Base-by-base conservation (phyloP, 2,888 invertebrate genomes). In the Orgyia antiqua region DNA sequence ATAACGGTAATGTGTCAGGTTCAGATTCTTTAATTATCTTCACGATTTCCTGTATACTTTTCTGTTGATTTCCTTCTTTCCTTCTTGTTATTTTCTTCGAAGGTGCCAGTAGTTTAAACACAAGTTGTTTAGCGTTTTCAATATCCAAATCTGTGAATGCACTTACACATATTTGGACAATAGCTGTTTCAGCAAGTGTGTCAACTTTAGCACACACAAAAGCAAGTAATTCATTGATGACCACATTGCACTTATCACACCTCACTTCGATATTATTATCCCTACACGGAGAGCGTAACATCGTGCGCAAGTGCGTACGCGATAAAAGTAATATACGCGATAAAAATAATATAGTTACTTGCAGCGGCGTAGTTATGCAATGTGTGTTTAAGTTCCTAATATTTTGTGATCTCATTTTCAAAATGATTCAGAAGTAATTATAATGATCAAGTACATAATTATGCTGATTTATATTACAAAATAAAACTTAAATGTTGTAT, bases 21-120 rank as follows among this genome's bases (percentile, higher is more conserved):
- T 46, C 38, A 11, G 21, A 37, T 26, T 42, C 41, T 21, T 46
- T 36, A 2, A 36, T 11, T 2, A 34, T n/a, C 10, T 32, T 39
- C 5, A 6, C 17, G 17, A 20, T 20, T 6, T 20, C 5, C 9
- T 4, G n/a, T 3, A 23, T 10, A 23, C 10, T 23, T 7, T 23
- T 23, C 23, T 23, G 23, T 23, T 23, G 10, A 10, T 2, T 3
- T 3, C 23, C 23, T 23, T 23, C 23, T 10, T 23, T 23, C 10
- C 11, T 23, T 8, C 23, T 23, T 8, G 4, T 10, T 3, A 4
- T 7, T 8, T 10, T 23, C 10, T 10, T 23, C 3, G 10, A 10
- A 23, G 23, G 23, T 10, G 11, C 23, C 23, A 23, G 5, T 3
- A 23, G 9, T 10, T 23, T 23, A 10, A 3, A 23, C 3, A 10